Percentiles rank a stretch among this genome's conserved stretches.
Evolutionary conservation across 2,113 vertebrate species (phyloP).

Genomic region (Apteryx owenii): DNA sequence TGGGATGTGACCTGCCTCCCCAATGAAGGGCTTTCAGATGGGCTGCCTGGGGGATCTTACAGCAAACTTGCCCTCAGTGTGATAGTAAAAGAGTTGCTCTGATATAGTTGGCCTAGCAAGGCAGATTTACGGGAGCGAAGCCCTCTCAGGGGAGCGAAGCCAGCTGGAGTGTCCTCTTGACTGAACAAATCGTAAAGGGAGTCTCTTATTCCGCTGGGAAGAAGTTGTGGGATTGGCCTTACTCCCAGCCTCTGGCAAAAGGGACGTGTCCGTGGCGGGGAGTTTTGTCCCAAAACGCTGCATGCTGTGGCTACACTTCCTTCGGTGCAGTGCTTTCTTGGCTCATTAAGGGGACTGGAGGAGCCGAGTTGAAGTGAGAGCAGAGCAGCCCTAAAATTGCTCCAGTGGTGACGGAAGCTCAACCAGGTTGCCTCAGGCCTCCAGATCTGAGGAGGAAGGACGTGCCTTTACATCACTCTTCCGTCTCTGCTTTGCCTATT

Average conservation of each 20-base stretch:
- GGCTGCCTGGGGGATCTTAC: constrained; percentile 16
- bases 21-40: constrained; percentile 35
- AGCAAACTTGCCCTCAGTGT: neutral
- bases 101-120: neutral
- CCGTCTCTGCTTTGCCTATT: neutral
- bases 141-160: neutral
- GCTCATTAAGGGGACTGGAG: neutral
- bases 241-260: neutral
- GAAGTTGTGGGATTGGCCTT: constrained; percentile 23
- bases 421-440: neutral
- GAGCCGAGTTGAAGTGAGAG: neutral
- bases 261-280: neutral
- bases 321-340: neutral
- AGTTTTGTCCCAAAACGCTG: neutral
- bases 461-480: neutral
- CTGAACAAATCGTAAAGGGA: constrained; percentile 26
- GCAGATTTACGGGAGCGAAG: neutral
- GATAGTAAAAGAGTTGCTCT: neutral
- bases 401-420: neutral
- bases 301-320: neutral
- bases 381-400: neutral
- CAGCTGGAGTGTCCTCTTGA: constrained; percentile 59
- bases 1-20: constrained; percentile 27
- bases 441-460: neutral
- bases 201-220: constrained; percentile 56